Percentiles rank a stretch among this genome's conserved stretches.
Conservation (phyloP, 2,113 vertebrate species). For the Callipepla squamata region DNA sequence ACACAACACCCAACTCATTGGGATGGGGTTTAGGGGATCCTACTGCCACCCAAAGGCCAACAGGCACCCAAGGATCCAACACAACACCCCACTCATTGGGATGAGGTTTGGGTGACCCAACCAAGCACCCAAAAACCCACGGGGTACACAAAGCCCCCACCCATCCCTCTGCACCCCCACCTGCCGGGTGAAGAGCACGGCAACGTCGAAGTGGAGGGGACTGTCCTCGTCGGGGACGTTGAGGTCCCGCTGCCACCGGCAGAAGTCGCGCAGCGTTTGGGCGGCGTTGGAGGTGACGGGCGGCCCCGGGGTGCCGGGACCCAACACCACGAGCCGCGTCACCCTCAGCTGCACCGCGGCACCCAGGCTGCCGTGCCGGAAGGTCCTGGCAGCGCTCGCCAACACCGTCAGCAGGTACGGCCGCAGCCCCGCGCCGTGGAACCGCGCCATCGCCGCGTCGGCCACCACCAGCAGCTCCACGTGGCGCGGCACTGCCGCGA, state of each 20-base stretch:
- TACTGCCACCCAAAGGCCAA: too few species aligned
- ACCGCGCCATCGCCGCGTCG: slow-evolving; percentile 74
- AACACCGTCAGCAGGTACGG: slow-evolving; percentile 77
- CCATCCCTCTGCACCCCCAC: not conserved
- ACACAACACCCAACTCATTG: too few species aligned
- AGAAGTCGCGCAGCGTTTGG: slow-evolving; percentile 78
- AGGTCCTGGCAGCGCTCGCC: slow-evolving; percentile 73
- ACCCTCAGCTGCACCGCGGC: slow-evolving; percentile 76
- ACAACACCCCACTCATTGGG: too few species aligned
- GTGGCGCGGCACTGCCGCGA: slow-evolving; percentile 72
- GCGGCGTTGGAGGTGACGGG: slow-evolving; percentile 70
- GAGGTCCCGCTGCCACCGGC: slow-evolving; percentile 76
- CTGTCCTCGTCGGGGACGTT: slow-evolving; percentile 71
- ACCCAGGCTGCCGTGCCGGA: slow-evolving; percentile 76
- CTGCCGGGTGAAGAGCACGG: slow-evolving; percentile 79
- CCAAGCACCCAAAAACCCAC: not conserved
- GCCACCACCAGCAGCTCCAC: slow-evolving; percentile 81
- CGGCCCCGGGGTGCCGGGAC: slow-evolving; percentile 65
- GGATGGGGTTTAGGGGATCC: too few species aligned
- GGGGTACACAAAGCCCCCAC: not conserved
- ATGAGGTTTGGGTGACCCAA: too few species aligned
- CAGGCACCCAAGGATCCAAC: too few species aligned
- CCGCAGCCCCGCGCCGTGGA: slow-evolving; percentile 71
- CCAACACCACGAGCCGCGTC: slow-evolving; percentile 75
- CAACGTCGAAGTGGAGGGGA: slow-evolving; percentile 77